Evolutionary conservation across 2,888 invertebrate genomes (phyloP).

Genomic region (Drosophila colorata): DNA sequence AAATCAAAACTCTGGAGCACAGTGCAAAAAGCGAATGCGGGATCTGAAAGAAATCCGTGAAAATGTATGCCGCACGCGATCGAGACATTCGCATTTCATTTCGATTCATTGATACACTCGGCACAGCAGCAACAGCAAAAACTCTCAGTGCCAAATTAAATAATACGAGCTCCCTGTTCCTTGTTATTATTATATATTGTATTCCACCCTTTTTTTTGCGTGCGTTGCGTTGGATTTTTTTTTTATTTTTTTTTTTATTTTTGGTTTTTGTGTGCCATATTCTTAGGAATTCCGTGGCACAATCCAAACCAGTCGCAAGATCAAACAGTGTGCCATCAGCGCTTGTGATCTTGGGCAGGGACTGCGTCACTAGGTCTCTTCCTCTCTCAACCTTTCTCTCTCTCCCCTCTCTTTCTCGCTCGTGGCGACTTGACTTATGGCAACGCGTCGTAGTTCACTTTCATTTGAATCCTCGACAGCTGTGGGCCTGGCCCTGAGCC

Average conservation of each 20-base stretch:
- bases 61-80: constrained; percentile 76
- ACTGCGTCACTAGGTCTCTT: constrained; percentile 27
- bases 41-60: constrained; percentile 61
- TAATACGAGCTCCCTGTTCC: constrained; percentile 68
- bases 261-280: constrained; percentile 55
- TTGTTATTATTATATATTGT: constrained; percentile 78
- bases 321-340: constrained; percentile 70
- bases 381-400: neutral
- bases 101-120: constrained; percentile 75
- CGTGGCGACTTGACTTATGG: constrained; percentile 34
- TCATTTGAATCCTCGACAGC: constrained; percentile 58
- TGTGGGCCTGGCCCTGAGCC: constrained; percentile 49
- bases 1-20: constrained; percentile 63
- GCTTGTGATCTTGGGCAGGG: constrained; percentile 36
- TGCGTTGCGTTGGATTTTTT: constrained; percentile 50
- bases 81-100: constrained; percentile 74
- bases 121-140: constrained; percentile 11
- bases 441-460: constrained; percentile 54
- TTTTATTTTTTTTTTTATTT: constrained; percentile 9
- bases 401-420: neutral
- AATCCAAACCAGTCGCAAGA: constrained; percentile 69
- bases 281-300: constrained; percentile 74
- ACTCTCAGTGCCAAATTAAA: constrained; percentile 72
- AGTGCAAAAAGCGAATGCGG: constrained; percentile 27
- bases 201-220: constrained; percentile 77